Conservation (phyloP, 2,797 vertebrate species). For the Onychomys leucogaster region DNA sequence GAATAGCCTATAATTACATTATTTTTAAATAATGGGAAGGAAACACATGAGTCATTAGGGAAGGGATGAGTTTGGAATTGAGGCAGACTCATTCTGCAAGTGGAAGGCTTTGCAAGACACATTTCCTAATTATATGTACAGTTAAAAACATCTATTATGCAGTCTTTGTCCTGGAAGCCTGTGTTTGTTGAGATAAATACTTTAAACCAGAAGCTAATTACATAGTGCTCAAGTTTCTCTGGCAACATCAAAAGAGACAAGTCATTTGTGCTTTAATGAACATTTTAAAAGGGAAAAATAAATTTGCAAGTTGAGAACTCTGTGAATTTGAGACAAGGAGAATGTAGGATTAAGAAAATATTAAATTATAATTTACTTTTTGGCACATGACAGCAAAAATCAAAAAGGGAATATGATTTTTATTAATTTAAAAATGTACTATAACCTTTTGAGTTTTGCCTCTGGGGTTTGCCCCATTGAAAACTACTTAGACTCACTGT, state of each 20-base stretch:
- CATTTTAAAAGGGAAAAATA: constrained; percentile 85
- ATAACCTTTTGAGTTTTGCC: neutral
- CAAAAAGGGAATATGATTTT: neutral
- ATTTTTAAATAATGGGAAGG: constrained; percentile 86
- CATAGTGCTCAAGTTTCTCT: constrained; percentile 79
- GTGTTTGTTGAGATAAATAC: constrained; percentile 83
- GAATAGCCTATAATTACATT: constrained; percentile 85
- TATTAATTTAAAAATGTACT: neutral
- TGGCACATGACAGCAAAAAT: constrained; percentile 67
- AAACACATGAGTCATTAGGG: constrained; percentile 87
- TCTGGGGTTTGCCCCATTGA: neutral
- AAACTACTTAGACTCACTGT: neutral
- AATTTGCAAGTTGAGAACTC: constrained; percentile 80
- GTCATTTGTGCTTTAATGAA: constrained; percentile 84
- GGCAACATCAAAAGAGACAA: constrained; percentile 81
- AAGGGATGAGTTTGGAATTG: constrained; percentile 85
- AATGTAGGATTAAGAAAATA: constrained; percentile 66
- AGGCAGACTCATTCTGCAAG: constrained; percentile 84
- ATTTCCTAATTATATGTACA: constrained; percentile 86
- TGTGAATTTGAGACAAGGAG: constrained; percentile 77
- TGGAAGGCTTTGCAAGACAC: constrained; percentile 82
- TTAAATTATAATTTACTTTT: constrained; percentile 65
- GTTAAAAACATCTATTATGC: constrained; percentile 86
- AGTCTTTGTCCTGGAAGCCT: constrained; percentile 83
- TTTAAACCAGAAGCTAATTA: constrained; percentile 87